Base-by-base conservation (phyloP, 2,797 vertebrate genomes). In the Neostethus bicornis region DNA sequence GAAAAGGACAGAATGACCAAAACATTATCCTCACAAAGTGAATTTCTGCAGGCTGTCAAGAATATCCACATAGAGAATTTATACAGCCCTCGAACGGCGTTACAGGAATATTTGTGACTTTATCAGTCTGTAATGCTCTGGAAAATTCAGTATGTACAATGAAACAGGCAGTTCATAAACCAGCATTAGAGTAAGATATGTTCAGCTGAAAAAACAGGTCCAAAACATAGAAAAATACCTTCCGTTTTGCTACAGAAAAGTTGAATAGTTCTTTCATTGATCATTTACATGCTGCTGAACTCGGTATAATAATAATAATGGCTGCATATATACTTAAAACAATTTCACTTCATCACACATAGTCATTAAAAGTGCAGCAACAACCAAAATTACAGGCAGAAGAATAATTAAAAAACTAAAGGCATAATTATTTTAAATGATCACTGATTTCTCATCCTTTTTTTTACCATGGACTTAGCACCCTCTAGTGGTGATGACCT, bases 401-500 rank as follows among this genome's bases (percentile, higher is more conserved):
- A 14, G 5, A 7, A 35, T 7, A 14, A 25, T 5, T 11, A 19
- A 47, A 17, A 1, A 46, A 21, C 4, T 44, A 60, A 38, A 16
- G 7, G 26, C 11, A 2, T 23, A 20, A 34, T 5, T 7, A 38
- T 11, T 26, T 7, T 26, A 24, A 12, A 16, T 29, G 28, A 32
- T 29, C 35, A 26, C 19, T 28, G 31, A 39, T 57, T 19, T 10
- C 6, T 20, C 6, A 10, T 47, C 17, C 41, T 28, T 29, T 20
- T 32, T 53, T 66, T 77, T 52, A 54, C 21, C 41, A 64, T 54
- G 65, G 55, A 64, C 50, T 11, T 50, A 59, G 71, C 71, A 6
- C 84, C 83, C 76, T 79, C 90, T 83, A 23, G 74, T 85, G 90
- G 77, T 13, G 2, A 6, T 29, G 20, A 6, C 21, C 24, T n/a